Percentiles rank a stretch among this genome's conserved stretches.
Conservation (phyloP, 2,888 invertebrate genomes). For the Eurytoma californica region DNA sequence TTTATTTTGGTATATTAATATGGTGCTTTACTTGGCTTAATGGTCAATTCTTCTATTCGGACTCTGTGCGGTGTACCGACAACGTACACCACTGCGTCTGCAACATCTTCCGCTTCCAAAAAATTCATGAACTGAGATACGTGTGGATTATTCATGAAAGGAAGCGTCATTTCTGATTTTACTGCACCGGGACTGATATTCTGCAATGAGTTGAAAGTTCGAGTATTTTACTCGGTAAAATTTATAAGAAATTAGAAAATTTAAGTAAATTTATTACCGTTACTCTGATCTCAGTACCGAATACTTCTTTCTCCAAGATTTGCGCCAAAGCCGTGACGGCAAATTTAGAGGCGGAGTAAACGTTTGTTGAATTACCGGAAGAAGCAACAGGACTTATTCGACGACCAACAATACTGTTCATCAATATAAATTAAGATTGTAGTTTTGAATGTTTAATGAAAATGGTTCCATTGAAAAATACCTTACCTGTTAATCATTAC, state of each 20-base stretch:
- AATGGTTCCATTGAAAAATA: not conserved
- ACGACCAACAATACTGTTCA: constrained; percentile 72
- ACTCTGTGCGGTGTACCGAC: constrained; percentile 71
- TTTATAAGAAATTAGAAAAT: not conserved
- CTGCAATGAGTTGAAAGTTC: constrained; percentile 70
- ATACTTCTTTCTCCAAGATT: constrained; percentile 77
- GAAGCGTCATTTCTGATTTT: constrained; percentile 74
- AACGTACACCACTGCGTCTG: constrained; percentile 71
- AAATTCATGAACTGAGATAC: constrained; percentile 39
- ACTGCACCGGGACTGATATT: constrained; percentile 81
- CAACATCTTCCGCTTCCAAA: constrained; percentile 72
- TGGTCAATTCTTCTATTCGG: constrained; percentile 62
- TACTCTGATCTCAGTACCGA: constrained; percentile 60
- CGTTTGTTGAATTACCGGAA: constrained; percentile 70
- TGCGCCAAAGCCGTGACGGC: constrained; percentile 78
- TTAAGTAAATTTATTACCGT: constrained; percentile 41
- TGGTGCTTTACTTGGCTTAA: constrained; percentile 50
- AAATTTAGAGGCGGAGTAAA: constrained; percentile 79
- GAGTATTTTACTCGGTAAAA: too few species aligned
- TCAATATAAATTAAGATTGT: not conserved
- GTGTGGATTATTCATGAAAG: constrained; percentile 55
- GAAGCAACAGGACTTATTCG: constrained; percentile 68
- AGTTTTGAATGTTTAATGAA: not conserved
- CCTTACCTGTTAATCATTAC: constrained; percentile 64
- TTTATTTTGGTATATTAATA: constrained; percentile 3